Percentiles rank a stretch among this genome's conserved stretches.
Conservation (phyloP, 2,113 vertebrate species). For the Rhinichthys klamathensis region DNA sequence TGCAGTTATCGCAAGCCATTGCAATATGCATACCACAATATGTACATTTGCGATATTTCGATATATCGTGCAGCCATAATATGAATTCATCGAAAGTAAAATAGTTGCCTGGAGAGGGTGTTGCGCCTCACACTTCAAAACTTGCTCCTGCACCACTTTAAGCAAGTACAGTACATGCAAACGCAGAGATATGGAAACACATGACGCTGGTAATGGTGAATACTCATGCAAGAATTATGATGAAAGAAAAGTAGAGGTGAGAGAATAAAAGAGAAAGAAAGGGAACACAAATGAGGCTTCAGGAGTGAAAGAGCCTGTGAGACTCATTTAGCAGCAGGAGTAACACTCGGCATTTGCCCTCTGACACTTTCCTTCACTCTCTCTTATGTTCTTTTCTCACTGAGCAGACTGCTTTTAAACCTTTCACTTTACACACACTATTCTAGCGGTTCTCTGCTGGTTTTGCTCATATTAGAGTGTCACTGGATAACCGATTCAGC, state of each 20-base stretch:
- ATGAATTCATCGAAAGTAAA: not conserved
- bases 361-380: not conserved
- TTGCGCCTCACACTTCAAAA: not conserved
- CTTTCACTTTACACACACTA: not conserved
- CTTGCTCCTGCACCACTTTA: not conserved
- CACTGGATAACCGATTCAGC: constrained; percentile 20
- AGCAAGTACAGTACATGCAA: not conserved
- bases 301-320: constrained; percentile 23
- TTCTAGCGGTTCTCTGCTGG: not conserved
- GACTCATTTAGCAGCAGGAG: constrained; percentile 26
- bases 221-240: not conserved
- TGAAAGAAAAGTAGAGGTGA: not conserved
- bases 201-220: not conserved
- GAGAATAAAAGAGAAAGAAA: not conserved
- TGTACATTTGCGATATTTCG: too few species aligned
- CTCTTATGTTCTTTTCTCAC: not conserved
- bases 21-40: too few species aligned
- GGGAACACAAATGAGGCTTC: not conserved
- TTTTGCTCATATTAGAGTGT: constrained; percentile 2
- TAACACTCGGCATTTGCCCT: constrained; percentile 24
- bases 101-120: not conserved
- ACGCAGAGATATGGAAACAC: not conserved
- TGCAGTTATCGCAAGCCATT: too few species aligned
- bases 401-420: constrained; percentile 6
- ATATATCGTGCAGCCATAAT: too few species aligned